Percentiles rank a stretch among this genome's conserved stretches.
phyloP scores from a whole-genome alignment of 2,797 vertebrate genomes.

The Leucoraja ocellata region DNA sequence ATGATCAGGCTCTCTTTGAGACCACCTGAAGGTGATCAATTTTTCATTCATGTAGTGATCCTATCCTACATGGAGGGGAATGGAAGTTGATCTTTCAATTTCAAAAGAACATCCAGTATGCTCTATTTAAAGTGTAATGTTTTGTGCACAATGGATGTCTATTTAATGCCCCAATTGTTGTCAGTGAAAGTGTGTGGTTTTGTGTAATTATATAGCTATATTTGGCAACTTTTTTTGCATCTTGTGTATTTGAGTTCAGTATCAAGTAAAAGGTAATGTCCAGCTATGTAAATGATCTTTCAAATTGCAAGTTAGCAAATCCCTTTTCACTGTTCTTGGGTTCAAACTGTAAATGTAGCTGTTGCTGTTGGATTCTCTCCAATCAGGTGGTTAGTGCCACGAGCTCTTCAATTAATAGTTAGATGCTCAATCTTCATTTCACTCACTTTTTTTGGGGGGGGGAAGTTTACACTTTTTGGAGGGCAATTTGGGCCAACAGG shows the following conservation, averaged over 20 bases:
- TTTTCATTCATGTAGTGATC: not conserved
- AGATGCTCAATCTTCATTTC: not conserved
- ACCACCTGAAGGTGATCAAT: not conserved
- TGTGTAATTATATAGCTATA: not conserved
- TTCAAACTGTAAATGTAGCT: not conserved
- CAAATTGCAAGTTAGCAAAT: not conserved
- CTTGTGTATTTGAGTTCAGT: not conserved
- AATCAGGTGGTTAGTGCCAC: not conserved
- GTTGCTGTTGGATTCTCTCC: not conserved
- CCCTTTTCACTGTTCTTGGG: not conserved
- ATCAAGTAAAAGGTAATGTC: not conserved
- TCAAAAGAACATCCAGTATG: not conserved
- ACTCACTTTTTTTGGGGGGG: too few relatives aligned
- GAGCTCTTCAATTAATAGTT: not conserved
- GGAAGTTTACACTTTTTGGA: too few relatives aligned
- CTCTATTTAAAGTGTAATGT: not conserved
- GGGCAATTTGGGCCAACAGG: too few relatives aligned
- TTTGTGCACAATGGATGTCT: not conserved
- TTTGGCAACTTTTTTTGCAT: not conserved
- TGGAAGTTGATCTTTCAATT: not conserved
- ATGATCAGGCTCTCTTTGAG: too few relatives aligned
- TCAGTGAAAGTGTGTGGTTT: not conserved
- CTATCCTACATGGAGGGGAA: not conserved
- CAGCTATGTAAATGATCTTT: not conserved
- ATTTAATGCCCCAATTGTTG: not conserved